Percentiles rank a stretch among this genome's conserved stretches.
Evolutionary conservation across 2,797 vertebrate genomes (phyloP).

Genomic region (Takifugu ocellatus): DNA sequence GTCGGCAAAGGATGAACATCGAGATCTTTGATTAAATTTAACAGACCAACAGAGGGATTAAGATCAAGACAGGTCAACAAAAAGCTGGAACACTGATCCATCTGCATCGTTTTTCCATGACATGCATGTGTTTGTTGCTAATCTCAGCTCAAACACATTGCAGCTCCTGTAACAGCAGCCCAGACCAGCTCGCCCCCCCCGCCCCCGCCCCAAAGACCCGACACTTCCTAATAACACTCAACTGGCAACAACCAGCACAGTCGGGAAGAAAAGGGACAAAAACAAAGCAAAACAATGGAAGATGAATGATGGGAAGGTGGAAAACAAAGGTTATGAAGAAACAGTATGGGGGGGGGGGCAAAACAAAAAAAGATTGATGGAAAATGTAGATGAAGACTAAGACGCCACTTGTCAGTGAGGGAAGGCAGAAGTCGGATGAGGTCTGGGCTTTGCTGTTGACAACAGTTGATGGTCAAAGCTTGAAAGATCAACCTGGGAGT

Average conservation of each 20-base stretch:
- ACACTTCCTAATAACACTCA: neutral
- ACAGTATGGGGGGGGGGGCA: neutral
- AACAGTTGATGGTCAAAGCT: constrained; percentile 33
- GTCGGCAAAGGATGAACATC: constrained; percentile 4
- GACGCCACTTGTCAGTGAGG: constrained; percentile 13
- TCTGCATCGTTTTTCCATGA: constrained; percentile 39
- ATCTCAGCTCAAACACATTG: constrained; percentile 24
- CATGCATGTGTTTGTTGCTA: constrained; percentile 54
- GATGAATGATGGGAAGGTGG: too few relatives aligned
- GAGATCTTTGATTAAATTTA: constrained; percentile 17
- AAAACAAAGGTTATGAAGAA: neutral
- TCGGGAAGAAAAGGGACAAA: neutral
- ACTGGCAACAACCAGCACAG: neutral
- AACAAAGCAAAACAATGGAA: neutral
- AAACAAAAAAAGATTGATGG: neutral
- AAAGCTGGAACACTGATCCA: constrained; percentile 20
- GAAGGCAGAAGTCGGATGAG: constrained; percentile 17
- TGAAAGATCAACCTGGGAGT: constrained; percentile 45
- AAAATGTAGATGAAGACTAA: neutral
- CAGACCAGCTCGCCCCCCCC: constrained; percentile 33
- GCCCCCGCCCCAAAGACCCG: neutral
- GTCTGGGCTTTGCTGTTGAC: constrained; percentile 65
- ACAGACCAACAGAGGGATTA: constrained; percentile 11
- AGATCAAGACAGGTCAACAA: constrained; percentile 35
- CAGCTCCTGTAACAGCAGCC: constrained; percentile 55